phyloP scores from a whole-genome alignment of 2,888 invertebrate genomes.

The Epirrita christyi region DNA sequence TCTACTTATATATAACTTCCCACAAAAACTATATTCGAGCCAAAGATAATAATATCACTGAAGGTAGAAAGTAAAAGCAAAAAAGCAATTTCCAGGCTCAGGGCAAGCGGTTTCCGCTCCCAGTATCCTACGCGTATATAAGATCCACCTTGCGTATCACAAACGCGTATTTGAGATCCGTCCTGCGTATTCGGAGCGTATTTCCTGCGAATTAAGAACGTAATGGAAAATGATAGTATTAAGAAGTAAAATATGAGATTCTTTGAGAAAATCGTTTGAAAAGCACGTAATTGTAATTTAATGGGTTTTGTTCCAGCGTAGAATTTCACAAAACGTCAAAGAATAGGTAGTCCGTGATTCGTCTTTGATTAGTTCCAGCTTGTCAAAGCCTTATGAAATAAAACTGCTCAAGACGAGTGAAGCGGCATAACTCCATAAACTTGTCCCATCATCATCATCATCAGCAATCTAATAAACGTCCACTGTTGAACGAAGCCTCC shows the following conservation, averaged over 20 bases:
- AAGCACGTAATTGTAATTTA: too few species aligned
- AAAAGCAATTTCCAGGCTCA: conserved; percentile 32
- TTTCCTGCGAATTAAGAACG: neutral
- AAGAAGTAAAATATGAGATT: conserved; percentile 4
- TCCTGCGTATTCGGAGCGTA: conserved; percentile 5
- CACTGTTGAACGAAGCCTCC: too few species aligned
- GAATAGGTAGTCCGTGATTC: too few species aligned
- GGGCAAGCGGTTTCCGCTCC: conserved; percentile 32
- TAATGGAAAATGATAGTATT: neutral
- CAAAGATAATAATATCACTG: conserved; percentile 22
- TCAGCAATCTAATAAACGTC: too few species aligned
- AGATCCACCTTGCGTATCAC: conserved; percentile 20
- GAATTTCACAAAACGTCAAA: too few species aligned
- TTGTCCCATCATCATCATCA: too few species aligned
- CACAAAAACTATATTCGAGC: conserved; percentile 14
- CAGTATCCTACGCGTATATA: conserved; percentile 26
- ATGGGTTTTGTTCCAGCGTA: too few species aligned
- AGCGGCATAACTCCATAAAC: too few species aligned
- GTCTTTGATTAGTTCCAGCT: too few species aligned
- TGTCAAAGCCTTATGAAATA: too few species aligned
- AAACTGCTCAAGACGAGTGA: too few species aligned
- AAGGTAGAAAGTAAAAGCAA: conserved; percentile 23
- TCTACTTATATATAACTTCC: neutral
- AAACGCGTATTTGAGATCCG: conserved; percentile 13
- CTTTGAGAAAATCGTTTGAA: too few species aligned